Evolutionary conservation across 2,888 invertebrate genomes (phyloP), one percentile per base, ranked within the genome.

Genomic region (Pristionchus arcanus): DNA sequence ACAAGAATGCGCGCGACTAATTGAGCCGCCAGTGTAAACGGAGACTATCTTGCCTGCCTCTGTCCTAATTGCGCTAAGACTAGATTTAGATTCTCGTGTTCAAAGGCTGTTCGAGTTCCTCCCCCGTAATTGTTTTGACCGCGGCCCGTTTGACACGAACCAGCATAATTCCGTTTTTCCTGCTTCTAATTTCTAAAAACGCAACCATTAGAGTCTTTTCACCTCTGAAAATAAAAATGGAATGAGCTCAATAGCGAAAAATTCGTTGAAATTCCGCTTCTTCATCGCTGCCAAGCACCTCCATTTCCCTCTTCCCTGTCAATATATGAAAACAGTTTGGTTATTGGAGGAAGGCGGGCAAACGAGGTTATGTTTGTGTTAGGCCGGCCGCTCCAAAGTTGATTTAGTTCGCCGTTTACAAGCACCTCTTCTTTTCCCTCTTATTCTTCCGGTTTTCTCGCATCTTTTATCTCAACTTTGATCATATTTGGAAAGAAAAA

Each of bases 301-400:
- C 28, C 28, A 68, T n/a, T 7, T 21, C 28, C 66, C 71, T 11
- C 34, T 74, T 37, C 25, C 21, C 74, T n/a, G 16, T 37, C 21
- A 16, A 3, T 37, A 21, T 74, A 34, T 74, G 74, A 74, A 74
- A 74, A 74, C 74, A 74, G 74, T 21, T 74, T 74, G 31, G 68
- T 68, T 68, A 74, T 74, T 37, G 71, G 28, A 9, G 19, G 31
- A 28, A 15, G 34, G 16, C 21, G 74, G 68, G 74, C 37, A 74
- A 74, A 74, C 25, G 74, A 74, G 25, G 37, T 74, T 34, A 37
- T 68, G 37, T 37, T 74, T 19, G 74, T 74, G 31, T 21, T 21
- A 25, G 74, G 74, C 21, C 31, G 74, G 25, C n/a, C 37, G 37
- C 37, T 34, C 74, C 31, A 74, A 74, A 74, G 74, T 74, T 74